Conservation (phyloP, 1,140 invertebrate genomes). For the Maniola jurtina region DNA sequence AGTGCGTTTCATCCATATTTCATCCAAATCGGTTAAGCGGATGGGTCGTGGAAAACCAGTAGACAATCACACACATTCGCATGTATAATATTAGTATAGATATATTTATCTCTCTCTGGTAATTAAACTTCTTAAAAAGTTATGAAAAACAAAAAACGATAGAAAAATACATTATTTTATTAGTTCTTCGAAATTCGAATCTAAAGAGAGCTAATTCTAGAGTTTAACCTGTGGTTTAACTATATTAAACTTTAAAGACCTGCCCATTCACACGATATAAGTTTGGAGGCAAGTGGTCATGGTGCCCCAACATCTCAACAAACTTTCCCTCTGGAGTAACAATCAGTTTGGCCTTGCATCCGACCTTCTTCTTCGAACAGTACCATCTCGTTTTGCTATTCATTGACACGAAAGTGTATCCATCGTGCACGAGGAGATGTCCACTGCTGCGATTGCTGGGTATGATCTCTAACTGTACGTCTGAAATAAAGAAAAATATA, state of each 20-base stretch:
- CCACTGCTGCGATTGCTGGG: constrained; percentile 30
- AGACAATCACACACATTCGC: no score
- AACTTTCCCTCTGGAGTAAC: constrained; percentile 24
- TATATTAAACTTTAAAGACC: neutral
- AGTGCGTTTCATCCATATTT: no score
- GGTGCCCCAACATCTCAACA: constrained; percentile 16
- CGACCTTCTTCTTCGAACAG: constrained; percentile 37
- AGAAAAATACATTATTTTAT: no score
- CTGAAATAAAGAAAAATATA: constrained; percentile 17
- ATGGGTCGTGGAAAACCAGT: no score
- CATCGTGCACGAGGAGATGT: constrained; percentile 7
- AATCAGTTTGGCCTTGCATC: constrained; percentile 33
- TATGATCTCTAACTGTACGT: constrained; percentile 18
- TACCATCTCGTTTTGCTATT: constrained; percentile 34
- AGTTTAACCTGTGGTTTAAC: no score
- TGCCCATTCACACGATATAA: constrained; percentile 25
- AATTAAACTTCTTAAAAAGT: no score
- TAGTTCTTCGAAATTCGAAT: no score
- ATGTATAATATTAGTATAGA: no score
- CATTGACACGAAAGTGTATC: constrained; percentile 34
- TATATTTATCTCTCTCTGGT: no score
- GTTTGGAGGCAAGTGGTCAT: constrained; percentile 36
- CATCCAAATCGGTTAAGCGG: no score
- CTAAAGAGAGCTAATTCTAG: no score
- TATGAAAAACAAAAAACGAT: no score